Base-by-base conservation (phyloP, 2,113 vertebrate species). In the Nasalis larvatus region DNA sequence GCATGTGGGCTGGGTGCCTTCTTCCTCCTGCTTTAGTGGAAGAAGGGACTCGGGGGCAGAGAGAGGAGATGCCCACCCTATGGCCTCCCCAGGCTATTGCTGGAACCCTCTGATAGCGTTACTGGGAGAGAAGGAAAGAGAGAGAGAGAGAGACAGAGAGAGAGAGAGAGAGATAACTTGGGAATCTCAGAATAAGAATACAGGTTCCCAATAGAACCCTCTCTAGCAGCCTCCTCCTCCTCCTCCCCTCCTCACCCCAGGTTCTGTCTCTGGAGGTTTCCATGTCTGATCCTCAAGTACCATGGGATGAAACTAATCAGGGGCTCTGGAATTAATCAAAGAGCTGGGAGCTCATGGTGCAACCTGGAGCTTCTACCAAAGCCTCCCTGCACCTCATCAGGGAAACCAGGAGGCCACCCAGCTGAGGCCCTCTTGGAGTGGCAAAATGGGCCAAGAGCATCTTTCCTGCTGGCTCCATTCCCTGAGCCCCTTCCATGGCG, bases 191-290 rank as follows among this genome's bases (percentile, higher is more conserved):
- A 68, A 63, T 18, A 54, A 80, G 77, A 78, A 84, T 6, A 3
- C 3, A 74, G 13, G 30, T 30, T 40, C 14, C 52, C 18, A 54
- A 54, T 0, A 40, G 86, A 77, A 18, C 6, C 30, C 14, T 88
- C 27, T 54, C 20, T 45, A 30, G 58, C 16, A n/a, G 12, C 27
- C 8, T 30, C 13, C 68, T 18, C 68, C 23, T 5, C 16, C 58
- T 32, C 42, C 25, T 1, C 6, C 8, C 13, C 0, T 0, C 37
- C 14, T 4, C 12, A 6, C 6, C 47, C 12, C 23, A 63, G 30
- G 6, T 47, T 63, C 47, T 76, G 0, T 89, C 52, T 91, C 74
- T 71, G 69, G 18, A 35, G 25, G 35, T 8, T 37, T 80, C 84
- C 37, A 4, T 32, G n/a, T 86, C 82, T 69, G 47, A 95, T n/a